phyloP scores from a whole-genome alignment of 2,888 invertebrate species.

The Epistrophe eligans region DNA sequence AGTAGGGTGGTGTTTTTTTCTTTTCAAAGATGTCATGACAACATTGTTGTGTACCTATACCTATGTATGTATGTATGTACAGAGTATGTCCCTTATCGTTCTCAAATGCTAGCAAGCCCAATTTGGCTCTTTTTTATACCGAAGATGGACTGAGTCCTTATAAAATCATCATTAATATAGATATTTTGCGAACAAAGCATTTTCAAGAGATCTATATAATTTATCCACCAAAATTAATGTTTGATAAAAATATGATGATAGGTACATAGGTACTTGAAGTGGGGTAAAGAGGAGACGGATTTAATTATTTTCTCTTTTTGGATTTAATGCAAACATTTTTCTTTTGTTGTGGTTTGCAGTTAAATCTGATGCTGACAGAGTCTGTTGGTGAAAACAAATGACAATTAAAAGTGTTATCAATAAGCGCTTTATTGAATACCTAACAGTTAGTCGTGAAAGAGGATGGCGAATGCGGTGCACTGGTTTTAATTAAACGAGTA shows the following conservation, averaged over 20 bases:
- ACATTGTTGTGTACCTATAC: neutral
- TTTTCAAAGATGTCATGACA: neutral
- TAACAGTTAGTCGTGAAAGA: neutral
- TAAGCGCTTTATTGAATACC: neutral
- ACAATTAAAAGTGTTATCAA: conserved; percentile 13
- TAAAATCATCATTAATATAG: neutral
- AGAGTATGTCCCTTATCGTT: neutral
- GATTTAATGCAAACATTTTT: neutral
- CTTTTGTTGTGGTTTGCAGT: neutral
- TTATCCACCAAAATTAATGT: neutral
- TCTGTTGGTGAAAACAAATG: conserved; percentile 13
- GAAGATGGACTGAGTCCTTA: neutral
- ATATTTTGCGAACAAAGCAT: neutral
- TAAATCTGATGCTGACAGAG: conserved; percentile 22
- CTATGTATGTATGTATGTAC: no score
- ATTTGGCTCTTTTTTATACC: neutral
- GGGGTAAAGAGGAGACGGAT: neutral
- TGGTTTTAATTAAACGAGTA: neutral
- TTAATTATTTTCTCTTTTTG: conserved; percentile 1
- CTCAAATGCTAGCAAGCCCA: neutral
- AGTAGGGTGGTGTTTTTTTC: neutral
- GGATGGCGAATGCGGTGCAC: neutral
- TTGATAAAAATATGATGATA: neutral
- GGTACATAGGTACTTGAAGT: neutral
- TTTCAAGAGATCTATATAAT: neutral